These are phyloP conservation scores for Macrochelys suwanniensis DNA, from an alignment of 2,797 vertebrate genomes.

Conservation along the genomic window DNA sequence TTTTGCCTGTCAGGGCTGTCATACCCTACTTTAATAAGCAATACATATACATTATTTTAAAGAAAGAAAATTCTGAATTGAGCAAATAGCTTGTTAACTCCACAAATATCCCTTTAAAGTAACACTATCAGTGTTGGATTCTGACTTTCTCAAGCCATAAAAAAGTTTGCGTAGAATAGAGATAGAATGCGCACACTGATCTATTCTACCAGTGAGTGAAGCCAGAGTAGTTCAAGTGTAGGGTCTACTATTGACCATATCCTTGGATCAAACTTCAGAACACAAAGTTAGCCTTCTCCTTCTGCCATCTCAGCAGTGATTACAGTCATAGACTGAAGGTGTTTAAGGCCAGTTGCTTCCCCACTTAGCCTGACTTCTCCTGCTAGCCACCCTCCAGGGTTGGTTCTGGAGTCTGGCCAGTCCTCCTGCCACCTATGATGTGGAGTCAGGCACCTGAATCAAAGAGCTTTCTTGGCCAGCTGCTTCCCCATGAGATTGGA, in stretches of 20 bases:
- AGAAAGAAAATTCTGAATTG: neutral
- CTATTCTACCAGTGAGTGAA: neutral
- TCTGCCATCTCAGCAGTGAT: neutral
- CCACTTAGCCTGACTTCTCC: neutral
- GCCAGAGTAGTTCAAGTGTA: neutral
- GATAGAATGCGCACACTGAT: neutral
- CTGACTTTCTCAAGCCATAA: neutral
- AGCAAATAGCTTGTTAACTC: neutral
- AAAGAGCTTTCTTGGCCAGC: neutral
- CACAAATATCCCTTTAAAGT: neutral
- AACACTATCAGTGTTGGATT: neutral
- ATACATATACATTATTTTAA: accelerated
- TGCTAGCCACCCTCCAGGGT: neutral
- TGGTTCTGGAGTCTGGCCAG: neutral
- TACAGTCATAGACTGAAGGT: neutral
- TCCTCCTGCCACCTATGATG: neutral
- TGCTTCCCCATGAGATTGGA: neutral
- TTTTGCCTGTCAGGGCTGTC: neutral
- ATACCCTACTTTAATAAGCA: accelerated
- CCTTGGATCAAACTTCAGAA: neutral
- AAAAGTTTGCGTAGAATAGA: neutral
- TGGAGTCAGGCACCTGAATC: neutral
- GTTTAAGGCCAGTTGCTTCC: neutral
- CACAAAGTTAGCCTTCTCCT: neutral
- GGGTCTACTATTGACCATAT: neutral